A percentile compares a stretch with the other conserved stretches of the same genome.
Conservation (phyloP, 2,113 vertebrate species). For the Numenius arquata region DNA sequence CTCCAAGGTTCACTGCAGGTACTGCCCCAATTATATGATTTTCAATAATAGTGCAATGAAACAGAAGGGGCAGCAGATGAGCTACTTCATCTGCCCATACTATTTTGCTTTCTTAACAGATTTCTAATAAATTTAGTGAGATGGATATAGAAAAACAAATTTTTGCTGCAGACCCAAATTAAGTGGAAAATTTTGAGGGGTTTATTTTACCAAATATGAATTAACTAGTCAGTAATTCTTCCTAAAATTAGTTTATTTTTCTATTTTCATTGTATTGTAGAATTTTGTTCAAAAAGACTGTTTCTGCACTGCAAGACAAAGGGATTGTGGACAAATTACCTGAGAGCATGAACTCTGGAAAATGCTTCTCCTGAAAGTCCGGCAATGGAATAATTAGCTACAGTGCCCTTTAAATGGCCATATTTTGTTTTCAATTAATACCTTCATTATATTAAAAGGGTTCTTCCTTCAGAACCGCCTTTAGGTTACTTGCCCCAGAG, state of each 20-base stretch:
- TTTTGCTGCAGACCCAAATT: neutral
- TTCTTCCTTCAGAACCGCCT: neutral
- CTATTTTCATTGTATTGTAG: neutral
- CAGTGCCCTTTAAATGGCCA: neutral
- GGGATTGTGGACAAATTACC: neutral
- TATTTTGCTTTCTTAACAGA: neutral
- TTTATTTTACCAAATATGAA: neutral
- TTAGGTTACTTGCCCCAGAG: neutral
- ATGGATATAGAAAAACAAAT: neutral
- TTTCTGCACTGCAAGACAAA: neutral
- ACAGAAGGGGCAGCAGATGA: constrained; percentile 54
- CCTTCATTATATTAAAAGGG: neutral
- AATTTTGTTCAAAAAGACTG: neutral
- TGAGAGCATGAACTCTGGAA: neutral
- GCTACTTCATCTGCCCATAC: neutral
- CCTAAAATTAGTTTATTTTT: neutral
- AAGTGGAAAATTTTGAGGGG: neutral
- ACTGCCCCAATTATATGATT: constrained; percentile 37
- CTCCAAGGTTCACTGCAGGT: constrained; percentile 50
- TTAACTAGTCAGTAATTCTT: neutral
- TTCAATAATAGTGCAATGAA: neutral
- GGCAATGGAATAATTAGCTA: neutral
- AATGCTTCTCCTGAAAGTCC: neutral
- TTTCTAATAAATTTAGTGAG: neutral
- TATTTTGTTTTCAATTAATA: neutral